These are phyloP conservation scores for Brachionus manjavacas DNA, from an alignment of 1,140 invertebrate species.

Conservation along the genomic window DNA sequence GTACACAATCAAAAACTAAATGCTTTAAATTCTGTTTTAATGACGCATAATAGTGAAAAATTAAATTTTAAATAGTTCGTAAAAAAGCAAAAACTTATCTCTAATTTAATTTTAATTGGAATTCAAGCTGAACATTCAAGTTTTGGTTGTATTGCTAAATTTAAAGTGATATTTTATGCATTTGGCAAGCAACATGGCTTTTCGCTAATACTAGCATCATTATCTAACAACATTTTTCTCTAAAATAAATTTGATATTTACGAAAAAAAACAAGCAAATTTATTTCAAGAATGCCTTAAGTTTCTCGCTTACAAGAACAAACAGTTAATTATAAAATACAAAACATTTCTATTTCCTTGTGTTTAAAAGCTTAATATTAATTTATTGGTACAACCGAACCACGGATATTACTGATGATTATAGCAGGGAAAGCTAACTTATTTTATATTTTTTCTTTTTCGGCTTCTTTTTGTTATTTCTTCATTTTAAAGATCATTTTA, in stretches of 20 bases:
- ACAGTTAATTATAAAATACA: not conserved
- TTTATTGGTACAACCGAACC: not conserved
- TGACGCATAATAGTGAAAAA: not conserved
- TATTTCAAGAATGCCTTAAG: not conserved
- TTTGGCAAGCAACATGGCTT: not conserved
- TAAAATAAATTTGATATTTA: slow-evolving; percentile 3
- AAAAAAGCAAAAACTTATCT: slow-evolving; percentile 6
- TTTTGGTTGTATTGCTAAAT: not conserved
- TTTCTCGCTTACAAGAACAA: not conserved
- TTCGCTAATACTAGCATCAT: not conserved
- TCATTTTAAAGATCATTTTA: not conserved
- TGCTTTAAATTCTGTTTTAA: not conserved
- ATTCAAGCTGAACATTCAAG: not conserved
- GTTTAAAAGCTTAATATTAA: not conserved
- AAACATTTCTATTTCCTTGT: not conserved
- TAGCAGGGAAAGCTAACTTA: not conserved
- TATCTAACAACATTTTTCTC: slow-evolving; percentile 23
- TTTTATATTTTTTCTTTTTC: not conserved
- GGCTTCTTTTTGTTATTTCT: not conserved
- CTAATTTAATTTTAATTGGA: slow-evolving; percentile 20
- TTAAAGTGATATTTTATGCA: not conserved
- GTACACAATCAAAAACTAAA: not conserved
- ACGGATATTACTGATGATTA: not conserved
- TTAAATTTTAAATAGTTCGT: not conserved
- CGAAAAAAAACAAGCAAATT: not conserved